These are phyloP conservation scores for Porites divaricata DNA, from an alignment of 92 coral and sea anemone genomes.

Conservation along the genomic window DNA sequence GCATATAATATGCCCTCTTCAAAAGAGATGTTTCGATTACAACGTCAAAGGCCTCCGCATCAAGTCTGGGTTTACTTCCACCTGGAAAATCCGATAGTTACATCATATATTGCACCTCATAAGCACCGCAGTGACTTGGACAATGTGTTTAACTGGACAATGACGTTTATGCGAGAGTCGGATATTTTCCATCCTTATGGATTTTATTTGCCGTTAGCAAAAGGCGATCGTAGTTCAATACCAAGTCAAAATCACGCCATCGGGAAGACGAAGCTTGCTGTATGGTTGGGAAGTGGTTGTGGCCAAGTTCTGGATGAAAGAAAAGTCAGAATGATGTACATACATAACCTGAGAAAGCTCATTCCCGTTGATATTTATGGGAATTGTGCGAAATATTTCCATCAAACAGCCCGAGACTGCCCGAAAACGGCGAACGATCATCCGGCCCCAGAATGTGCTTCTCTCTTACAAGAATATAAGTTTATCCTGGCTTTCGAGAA, in stretches of 20 bases:
- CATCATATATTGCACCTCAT: slow-evolving; percentile 6
- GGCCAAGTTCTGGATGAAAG: slow-evolving; percentile 47
- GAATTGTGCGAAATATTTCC: slow-evolving; percentile 26
- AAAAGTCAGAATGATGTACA: slow-evolving; percentile 16
- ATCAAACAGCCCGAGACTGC: slow-evolving; percentile 36
- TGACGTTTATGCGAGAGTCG: slow-evolving; percentile 50
- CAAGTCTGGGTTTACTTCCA: slow-evolving; percentile 67
- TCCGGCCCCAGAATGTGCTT: slow-evolving; percentile 40
- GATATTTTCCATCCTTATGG: slow-evolving; percentile 63
- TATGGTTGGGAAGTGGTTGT: slow-evolving; percentile 63
- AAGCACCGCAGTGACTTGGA: slow-evolving; percentile 22
- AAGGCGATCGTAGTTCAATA: neutral
- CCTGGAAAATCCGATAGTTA: slow-evolving; percentile 47
- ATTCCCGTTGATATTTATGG: slow-evolving; percentile 41
- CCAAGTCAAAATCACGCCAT: slow-evolving; percentile 9
- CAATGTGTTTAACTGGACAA: slow-evolving; percentile 58
- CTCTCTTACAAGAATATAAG: slow-evolving; percentile 39
- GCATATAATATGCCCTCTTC: slow-evolving; percentile 42
- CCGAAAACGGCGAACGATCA: slow-evolving; percentile 8
- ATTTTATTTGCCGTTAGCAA: slow-evolving; percentile 36
- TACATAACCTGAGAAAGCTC: slow-evolving; percentile 37
- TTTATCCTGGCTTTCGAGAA: slow-evolving; percentile 63
- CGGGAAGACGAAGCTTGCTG: slow-evolving; percentile 31
- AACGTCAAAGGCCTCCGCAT: slow-evolving; percentile 27
- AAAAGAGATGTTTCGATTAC: slow-evolving; percentile 25